Base-by-base conservation (phyloP, 2,888 invertebrate genomes). In the Thymelicus acteon region DNA sequence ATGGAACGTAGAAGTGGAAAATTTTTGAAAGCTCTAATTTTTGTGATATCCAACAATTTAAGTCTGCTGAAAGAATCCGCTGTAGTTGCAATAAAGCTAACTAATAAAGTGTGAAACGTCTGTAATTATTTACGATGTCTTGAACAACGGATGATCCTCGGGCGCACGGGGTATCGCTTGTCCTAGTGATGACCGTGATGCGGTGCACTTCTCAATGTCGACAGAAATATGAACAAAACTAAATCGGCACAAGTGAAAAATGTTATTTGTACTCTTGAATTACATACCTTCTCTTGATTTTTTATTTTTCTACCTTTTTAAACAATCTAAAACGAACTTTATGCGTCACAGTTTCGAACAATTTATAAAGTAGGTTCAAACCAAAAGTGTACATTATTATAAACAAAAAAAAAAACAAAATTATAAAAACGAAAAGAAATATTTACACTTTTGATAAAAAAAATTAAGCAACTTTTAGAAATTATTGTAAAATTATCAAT, bases 61-160 rank as follows among this genome's bases (percentile, higher is more conserved):
- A 54, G 57, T 10, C 47, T 31, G 31, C 19, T 47, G 48, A 48
- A 48, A 49, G 37, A 19, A 49, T 60, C 67, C 37, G 19, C 19
- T 19, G 60, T 67, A 60, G 19, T 10, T 49, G 19, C 76, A 76
- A 78, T 80, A 76, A 80, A 78, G 78, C 67, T 74, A 79, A 81
- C 67, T 74, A 79, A 81, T 80, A 74, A 74, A 73, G 74, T 79
- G 80, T 76, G 75, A 79, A 81, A 73, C 74, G 77, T 64, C 77
- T 40, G 72, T 74, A 74, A 79, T 80, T 78, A 80, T 83, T 83
- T 82, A 82, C 74, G 79, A 78, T 47, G 54, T 62, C 68, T 44
- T 61, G 24, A 68, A 74, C 61, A 63, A 67, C 7, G 73, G 24
- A 61, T 37, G 68, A 31, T 44, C 37, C 61, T 61, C 72, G 7